Percentiles rank a stretch among this genome's conserved stretches.
These are phyloP conservation scores for Ibidorhyncha struthersii DNA, from an alignment of 2,113 vertebrate species.

Conservation along the genomic window DNA sequence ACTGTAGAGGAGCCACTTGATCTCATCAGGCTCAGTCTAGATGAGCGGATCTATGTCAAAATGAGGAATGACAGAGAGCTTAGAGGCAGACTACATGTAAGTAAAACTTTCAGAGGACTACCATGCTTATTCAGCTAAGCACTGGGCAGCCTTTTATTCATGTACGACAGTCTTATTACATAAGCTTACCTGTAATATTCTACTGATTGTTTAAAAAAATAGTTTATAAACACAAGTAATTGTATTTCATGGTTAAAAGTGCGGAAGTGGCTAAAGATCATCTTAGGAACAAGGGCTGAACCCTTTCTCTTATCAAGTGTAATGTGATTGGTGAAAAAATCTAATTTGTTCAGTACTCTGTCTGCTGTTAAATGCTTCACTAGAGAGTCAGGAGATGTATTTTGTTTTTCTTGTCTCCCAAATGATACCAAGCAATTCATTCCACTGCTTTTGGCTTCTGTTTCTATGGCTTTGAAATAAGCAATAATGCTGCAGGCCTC, in stretches of 20 bases:
- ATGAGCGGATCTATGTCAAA: slow-evolving; percentile 97
- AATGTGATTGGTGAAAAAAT: background rate
- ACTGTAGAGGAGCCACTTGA: slow-evolving; percentile 96
- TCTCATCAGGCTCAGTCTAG: slow-evolving; percentile 94
- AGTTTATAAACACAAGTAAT: background rate
- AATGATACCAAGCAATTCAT: background rate
- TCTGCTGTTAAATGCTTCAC: background rate
- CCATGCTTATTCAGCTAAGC: background rate
- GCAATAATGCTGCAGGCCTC: background rate
- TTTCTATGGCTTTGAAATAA: background rate
- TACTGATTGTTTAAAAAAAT: background rate
- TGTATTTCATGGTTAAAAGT: background rate
- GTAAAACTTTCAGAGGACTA: background rate
- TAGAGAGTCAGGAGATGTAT: background rate
- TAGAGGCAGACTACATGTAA: slow-evolving; percentile 92
- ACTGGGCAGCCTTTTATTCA: background rate
- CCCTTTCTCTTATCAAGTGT: background rate
- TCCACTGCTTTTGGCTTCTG: background rate
- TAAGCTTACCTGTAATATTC: background rate
- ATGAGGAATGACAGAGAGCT: slow-evolving; percentile 98
- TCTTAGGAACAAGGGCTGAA: background rate
- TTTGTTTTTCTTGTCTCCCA: background rate
- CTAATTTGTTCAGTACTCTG: background rate
- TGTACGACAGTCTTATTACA: background rate
- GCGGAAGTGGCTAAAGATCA: background rate